Conservation (phyloP, 2,888 invertebrate genomes). For the Drepana falcataria region DNA sequence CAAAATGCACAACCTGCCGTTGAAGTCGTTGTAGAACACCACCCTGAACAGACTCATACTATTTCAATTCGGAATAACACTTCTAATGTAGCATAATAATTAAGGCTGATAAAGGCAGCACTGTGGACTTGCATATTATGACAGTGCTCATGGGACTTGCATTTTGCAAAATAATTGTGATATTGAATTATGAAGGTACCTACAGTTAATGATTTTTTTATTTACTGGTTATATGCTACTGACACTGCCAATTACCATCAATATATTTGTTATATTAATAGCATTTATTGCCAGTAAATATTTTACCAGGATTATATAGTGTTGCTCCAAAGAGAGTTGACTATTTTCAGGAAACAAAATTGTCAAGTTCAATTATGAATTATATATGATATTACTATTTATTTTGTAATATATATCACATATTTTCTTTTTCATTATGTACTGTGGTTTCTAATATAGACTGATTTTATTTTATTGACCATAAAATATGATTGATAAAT, state of each 20-base stretch:
- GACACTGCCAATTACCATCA: neutral
- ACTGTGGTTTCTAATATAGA: neutral
- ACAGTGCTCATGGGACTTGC: neutral
- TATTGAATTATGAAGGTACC: neutral
- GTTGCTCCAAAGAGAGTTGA: neutral
- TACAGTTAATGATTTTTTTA: neutral
- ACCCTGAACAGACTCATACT: slow-evolving; percentile 46
- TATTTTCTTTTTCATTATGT: neutral
- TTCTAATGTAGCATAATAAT: slow-evolving; percentile 11
- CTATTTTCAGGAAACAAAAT: neutral
- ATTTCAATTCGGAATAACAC: slow-evolving; percentile 46
- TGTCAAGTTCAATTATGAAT: neutral
- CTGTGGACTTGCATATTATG: neutral
- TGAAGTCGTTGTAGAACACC: slow-evolving; percentile 47
- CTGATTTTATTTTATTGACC: neutral
- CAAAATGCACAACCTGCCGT: slow-evolving; percentile 47
- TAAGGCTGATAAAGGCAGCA: neutral
- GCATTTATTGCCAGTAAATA: neutral
- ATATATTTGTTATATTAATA: neutral
- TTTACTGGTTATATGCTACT: neutral
- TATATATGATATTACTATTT: neutral
- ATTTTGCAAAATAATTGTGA: slow-evolving; percentile 1
- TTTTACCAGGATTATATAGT: neutral
- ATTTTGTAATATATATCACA: neutral
- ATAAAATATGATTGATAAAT: neutral